phyloP scores from a whole-genome alignment of 2,888 invertebrate genomes.

The Drosophila paucipuncta region DNA sequence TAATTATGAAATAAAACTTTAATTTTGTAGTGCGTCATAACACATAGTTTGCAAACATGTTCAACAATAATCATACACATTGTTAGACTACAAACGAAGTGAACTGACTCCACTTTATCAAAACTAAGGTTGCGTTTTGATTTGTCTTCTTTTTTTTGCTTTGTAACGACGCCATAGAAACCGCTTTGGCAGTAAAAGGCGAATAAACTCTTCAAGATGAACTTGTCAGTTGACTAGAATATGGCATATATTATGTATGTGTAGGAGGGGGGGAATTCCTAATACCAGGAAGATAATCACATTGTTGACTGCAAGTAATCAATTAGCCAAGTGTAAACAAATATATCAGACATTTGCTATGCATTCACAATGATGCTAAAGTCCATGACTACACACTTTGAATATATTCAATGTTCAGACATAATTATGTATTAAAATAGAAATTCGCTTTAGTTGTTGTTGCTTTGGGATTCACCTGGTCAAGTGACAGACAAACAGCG shows the following conservation, averaged over 20 bases:
- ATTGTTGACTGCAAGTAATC: neutral
- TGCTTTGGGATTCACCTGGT: constrained; percentile 59
- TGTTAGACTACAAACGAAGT: constrained; percentile 2
- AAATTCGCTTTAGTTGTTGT: constrained; percentile 10
- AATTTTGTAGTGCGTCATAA: neutral
- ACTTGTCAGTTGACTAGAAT: constrained; percentile 62
- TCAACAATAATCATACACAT: neutral
- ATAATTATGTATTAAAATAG: constrained; percentile 37
- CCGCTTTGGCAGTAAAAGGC: constrained; percentile 60
- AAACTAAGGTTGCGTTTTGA: neutral
- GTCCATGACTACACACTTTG: constrained; percentile 11
- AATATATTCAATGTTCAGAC: constrained; percentile 7
- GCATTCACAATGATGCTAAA: neutral
- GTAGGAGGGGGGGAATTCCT: constrained; percentile 27
- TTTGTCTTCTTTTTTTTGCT: constrained; percentile 25
- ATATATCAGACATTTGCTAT: neutral
- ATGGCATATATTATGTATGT: constrained; percentile 13
- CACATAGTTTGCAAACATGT: neutral
- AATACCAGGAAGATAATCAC: constrained; percentile 45
- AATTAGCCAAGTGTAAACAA: constrained; percentile 15
- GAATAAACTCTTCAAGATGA: constrained; percentile 80
- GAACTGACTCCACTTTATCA: constrained; percentile 3
- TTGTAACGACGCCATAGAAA: constrained; percentile 65
- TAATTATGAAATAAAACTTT: neutral
- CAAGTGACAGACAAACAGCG: constrained; percentile 40